phyloP scores from a whole-genome alignment of 2,797 vertebrate species.

The Sebastes itinus region DNA sequence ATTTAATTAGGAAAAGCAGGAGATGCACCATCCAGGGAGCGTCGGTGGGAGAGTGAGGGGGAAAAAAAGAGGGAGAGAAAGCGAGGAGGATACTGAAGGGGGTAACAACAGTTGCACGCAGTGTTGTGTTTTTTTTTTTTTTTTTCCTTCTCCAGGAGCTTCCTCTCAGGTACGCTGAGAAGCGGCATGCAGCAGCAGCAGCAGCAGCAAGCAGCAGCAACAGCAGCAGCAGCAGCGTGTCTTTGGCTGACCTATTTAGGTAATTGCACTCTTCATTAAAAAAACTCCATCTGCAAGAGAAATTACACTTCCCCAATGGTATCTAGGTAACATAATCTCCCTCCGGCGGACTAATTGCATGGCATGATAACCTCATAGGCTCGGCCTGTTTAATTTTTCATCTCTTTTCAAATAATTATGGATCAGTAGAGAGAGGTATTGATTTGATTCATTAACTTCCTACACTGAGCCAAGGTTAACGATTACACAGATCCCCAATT shows the following conservation, averaged over 20 bases:
- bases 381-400: conserved; percentile 98
- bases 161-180: conserved; percentile 82
- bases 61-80: conserved; percentile 30
- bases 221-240: conserved; percentile 75
- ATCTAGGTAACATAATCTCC: conserved; percentile 99
- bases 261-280: conserved; percentile 93
- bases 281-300: conserved; percentile 92
- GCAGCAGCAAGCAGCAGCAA: conserved; percentile 35
- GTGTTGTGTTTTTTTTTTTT: conserved; percentile 33
- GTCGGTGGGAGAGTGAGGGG: conserved; percentile 16
- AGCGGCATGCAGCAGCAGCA: conserved; percentile 64
- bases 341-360: conserved; percentile 96
- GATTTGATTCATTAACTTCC: conserved; percentile 99
- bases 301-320: conserved; percentile 94
- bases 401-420: conserved; percentile 99
- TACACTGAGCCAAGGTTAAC: conserved; percentile 96
- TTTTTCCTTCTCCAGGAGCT: conserved; percentile 69
- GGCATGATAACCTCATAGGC: conserved; percentile 94
- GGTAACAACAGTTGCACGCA: conserved; percentile 69
- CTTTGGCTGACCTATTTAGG: conserved; percentile 92
- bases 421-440: conserved; percentile 98
- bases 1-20: conserved; percentile 70
- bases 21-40: conserved; percentile 44
- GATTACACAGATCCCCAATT: conserved; percentile 97
- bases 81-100: conserved; percentile 35